Conservation (phyloP, 2,888 invertebrate species). For the Synergus japonicus region DNA sequence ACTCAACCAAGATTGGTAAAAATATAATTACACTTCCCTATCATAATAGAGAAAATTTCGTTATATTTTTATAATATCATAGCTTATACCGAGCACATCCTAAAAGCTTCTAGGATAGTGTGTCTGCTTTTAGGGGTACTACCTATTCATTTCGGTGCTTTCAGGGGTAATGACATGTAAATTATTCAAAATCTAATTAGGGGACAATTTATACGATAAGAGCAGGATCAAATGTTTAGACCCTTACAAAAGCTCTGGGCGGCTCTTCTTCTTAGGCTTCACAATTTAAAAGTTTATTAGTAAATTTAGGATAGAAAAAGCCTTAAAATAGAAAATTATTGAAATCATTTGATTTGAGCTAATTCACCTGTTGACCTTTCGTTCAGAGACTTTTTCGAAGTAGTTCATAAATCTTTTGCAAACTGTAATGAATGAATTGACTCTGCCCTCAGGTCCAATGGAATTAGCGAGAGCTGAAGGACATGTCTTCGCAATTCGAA, state of each 20-base stretch:
- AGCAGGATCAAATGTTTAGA: not conserved
- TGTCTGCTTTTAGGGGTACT: too few relatives aligned
- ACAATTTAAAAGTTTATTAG: not conserved
- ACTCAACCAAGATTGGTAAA: too few relatives aligned
- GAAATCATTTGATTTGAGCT: not conserved
- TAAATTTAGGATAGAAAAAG: not conserved
- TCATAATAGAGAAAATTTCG: not conserved
- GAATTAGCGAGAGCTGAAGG: slow-evolving; percentile 54
- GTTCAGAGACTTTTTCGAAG: slow-evolving; percentile 73
- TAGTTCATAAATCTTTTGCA: slow-evolving; percentile 74
- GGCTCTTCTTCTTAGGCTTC: not conserved
- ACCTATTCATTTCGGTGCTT: not conserved
- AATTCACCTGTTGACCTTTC: slow-evolving; percentile 70
- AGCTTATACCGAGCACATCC: not conserved
- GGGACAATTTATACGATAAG: not conserved
- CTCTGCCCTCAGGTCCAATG: slow-evolving; percentile 50
- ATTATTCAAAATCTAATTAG: not conserved
- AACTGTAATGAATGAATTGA: slow-evolving; percentile 59
- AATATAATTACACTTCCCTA: too few relatives aligned
- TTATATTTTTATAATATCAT: not conserved
- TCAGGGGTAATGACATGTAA: not conserved
- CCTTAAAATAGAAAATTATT: not conserved
- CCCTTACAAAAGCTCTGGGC: not conserved
- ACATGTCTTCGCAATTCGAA: slow-evolving; percentile 54
- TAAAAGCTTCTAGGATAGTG: not conserved